Percentiles rank a stretch among this genome's conserved stretches.
Conservation (phyloP, 2,113 vertebrate genomes). For the Steatornis caripensis region DNA sequence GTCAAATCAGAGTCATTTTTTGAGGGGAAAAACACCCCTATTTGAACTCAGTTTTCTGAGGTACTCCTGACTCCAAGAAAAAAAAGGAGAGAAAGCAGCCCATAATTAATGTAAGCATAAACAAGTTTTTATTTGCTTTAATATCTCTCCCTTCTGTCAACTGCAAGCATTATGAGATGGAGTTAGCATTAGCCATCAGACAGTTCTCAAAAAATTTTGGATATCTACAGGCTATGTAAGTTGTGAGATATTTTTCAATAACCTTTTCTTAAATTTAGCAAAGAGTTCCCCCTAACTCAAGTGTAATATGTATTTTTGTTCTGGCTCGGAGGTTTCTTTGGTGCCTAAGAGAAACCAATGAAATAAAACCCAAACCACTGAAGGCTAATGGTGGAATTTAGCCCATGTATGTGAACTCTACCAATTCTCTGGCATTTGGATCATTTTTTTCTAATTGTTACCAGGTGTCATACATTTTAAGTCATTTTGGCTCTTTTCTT, state of each 20-base stretch:
- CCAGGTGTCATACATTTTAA: not conserved
- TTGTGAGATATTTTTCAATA: not conserved
- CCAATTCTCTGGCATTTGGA: not conserved
- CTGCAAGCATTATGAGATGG: not conserved
- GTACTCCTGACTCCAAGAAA: not conserved
- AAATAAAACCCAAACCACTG: not conserved
- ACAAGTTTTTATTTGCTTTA: not conserved
- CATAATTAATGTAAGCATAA: not conserved
- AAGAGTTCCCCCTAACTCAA: not conserved
- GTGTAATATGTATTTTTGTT: not conserved
- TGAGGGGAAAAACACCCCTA: not conserved
- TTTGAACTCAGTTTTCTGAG: not conserved
- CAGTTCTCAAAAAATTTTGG: not conserved
- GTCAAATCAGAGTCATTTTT: not conserved
- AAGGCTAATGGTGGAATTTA: not conserved
- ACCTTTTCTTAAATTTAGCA: not conserved
- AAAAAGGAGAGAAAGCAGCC: not conserved
- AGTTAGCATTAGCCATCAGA: not conserved
- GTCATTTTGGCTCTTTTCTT: not conserved
- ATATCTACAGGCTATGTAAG: not conserved
- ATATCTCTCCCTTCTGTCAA: not conserved
- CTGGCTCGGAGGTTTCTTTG: not conserved
- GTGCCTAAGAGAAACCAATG: not conserved
- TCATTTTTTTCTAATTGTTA: not conserved
- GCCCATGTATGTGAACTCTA: not conserved